phyloP scores from a whole-genome alignment of 2,888 invertebrate species.

The Nymphalis c-album region DNA sequence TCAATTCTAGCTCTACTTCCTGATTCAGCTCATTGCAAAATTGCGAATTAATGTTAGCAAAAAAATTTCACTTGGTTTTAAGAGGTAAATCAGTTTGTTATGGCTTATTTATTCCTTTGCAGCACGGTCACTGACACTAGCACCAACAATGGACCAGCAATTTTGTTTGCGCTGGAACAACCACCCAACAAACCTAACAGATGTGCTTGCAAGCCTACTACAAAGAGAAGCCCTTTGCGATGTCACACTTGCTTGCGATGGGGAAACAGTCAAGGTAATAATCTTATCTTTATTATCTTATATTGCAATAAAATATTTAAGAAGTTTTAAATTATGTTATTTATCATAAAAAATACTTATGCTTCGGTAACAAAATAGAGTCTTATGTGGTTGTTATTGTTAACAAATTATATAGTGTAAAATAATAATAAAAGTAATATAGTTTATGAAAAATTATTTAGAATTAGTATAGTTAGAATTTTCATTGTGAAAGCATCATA shows the following conservation, averaged over 20 bases:
- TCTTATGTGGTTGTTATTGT: too few species aligned
- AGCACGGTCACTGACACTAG: conserved; percentile 82
- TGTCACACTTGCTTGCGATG: conserved; percentile 95
- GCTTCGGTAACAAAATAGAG: neutral
- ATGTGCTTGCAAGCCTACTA: conserved; percentile 92
- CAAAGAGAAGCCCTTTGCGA: conserved; percentile 95
- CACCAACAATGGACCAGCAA: conserved; percentile 88
- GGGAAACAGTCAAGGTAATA: conserved; percentile 89
- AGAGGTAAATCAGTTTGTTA: conserved; percentile 47
- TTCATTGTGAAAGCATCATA: too few species aligned
- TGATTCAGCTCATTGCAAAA: conserved; percentile 19
- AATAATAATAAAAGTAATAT: too few species aligned
- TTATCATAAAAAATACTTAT: neutral
- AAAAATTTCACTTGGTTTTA: conserved; percentile 46
- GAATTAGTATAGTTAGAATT: too few species aligned
- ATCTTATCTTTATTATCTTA: conserved; percentile 9
- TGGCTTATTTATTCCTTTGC: conserved; percentile 58
- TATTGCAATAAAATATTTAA: neutral
- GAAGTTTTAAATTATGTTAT: neutral
- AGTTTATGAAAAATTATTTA: too few species aligned
- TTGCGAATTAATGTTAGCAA: conserved; percentile 40
- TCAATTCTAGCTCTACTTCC: conserved; percentile 21
- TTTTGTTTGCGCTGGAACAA: conserved; percentile 97
- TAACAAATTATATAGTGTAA: too few species aligned
- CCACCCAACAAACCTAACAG: conserved; percentile 94